phyloP scores from a whole-genome alignment of 2,113 vertebrate genomes.

The Ictalurus furcatus region DNA sequence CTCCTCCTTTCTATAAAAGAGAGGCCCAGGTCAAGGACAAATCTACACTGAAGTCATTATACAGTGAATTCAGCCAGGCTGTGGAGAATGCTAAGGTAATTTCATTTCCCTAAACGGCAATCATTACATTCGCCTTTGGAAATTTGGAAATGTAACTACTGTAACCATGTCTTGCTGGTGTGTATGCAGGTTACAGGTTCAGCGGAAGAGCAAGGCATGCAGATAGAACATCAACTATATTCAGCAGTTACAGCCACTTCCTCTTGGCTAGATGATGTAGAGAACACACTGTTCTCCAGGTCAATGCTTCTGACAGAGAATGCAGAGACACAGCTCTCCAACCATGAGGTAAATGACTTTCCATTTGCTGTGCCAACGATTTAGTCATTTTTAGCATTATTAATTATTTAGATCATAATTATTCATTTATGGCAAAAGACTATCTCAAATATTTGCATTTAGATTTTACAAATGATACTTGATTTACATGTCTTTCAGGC shows the following conservation, averaged over 20 bases:
- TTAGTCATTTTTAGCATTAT: not conserved
- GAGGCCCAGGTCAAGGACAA: slow-evolving; percentile 75
- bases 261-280: slow-evolving; percentile 85
- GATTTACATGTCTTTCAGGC: slow-evolving; percentile 76
- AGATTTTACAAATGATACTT: slow-evolving; percentile 81
- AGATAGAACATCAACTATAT: slow-evolving; percentile 83
- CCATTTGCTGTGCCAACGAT: not conserved
- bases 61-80: slow-evolving; percentile 79
- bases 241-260: slow-evolving; percentile 83
- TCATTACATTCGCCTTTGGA: not conserved
- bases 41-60: slow-evolving; percentile 75
- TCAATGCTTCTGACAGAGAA: slow-evolving; percentile 83
- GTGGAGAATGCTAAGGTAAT: slow-evolving; percentile 80
- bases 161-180: not conserved
- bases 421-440: not conserved
- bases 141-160: not conserved
- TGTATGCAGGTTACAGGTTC: slow-evolving; percentile 29
- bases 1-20: slow-evolving; percentile 75
- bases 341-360: slow-evolving; percentile 79
- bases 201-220: slow-evolving; percentile 12
- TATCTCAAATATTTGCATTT: not conserved
- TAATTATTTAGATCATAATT: not conserved
- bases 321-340: slow-evolving; percentile 81
- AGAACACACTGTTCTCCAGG: slow-evolving; percentile 84
- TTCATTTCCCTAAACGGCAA: not conserved